phyloP scores from a whole-genome alignment of 2,888 invertebrate genomes.

The Cylloceria caligata region DNA sequence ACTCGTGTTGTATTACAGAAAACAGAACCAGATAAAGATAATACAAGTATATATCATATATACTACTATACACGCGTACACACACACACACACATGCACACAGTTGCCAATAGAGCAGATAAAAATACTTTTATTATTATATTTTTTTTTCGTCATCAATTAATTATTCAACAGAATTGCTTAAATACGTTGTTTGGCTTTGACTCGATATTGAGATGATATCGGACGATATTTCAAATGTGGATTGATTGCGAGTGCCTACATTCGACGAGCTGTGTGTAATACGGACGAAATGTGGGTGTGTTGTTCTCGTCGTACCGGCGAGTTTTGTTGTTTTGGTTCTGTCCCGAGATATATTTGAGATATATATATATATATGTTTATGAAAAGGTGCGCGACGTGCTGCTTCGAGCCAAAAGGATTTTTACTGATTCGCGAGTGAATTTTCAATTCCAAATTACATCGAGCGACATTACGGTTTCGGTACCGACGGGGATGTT shows the following conservation, averaged over 20 bases:
- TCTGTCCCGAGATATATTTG: not conserved
- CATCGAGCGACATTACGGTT: not conserved
- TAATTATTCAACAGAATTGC: too few relatives aligned
- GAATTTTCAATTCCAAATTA: not conserved
- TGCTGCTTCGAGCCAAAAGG: too few relatives aligned
- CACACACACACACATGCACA: not conserved
- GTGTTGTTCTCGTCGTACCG: conserved; percentile 9
- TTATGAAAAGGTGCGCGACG: not conserved
- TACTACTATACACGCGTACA: not conserved
- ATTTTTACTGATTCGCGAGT: conserved; percentile 10
- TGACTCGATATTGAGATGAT: too few relatives aligned
- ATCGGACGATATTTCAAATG: too few relatives aligned
- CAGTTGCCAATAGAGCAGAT: not conserved
- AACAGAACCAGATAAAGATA: not conserved
- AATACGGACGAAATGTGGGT: not conserved
- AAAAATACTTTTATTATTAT: not conserved
- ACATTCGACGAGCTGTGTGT: too few relatives aligned
- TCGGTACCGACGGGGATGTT: not conserved
- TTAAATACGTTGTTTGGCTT: too few relatives aligned
- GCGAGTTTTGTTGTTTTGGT: conserved; percentile 17
- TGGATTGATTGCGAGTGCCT: too few relatives aligned
- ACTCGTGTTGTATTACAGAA: conserved; percentile 13
- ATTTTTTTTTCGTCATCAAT: too few relatives aligned
- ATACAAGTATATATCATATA: not conserved
- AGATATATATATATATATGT: not conserved